Evolutionary conservation across 2,113 vertebrate genomes (phyloP), one percentile per base, ranked within the genome.

Genomic region (Zeus faber): DNA sequence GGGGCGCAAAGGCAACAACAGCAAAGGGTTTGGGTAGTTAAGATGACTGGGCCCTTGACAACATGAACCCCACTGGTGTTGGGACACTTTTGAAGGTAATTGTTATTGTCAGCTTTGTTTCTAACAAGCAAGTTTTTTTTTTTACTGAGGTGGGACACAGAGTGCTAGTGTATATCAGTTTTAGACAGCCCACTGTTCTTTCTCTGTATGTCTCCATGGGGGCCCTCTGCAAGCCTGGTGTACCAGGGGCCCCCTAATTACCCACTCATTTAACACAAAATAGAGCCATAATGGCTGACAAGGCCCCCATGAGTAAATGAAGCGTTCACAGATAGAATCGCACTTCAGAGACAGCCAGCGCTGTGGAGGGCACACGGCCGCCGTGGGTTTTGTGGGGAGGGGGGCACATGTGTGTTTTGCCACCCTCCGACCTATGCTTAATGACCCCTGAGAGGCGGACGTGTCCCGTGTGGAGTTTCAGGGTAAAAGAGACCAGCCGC

Each of bases 351-450:
- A 80, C 65, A 70, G 74, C 67, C 54, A 73, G 49, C 49, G 73
- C 64, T 44, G 40, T 6, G 9, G 27, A 35, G 29, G 13, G 26
- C 26, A 29, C 26, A 29, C 26, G 29, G 7, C 7, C 11, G 29
- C 2, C 5, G 29, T 31, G 29, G 7, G 29, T 29, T 29, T 45
- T 1, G 23, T 6, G 22, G 54, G 3, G 40, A 46, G 64, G 70
- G 66, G 79, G 77, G 73, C 77, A 80, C 81, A 82, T 86, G 81
- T 86, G 84, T 79, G 81, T 77, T 81, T 84, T 74, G 77, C 77
- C 81, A 82, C 84, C 81, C 76, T 81, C 57, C 51, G 67, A 82
- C 80, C 76, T 75, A 57, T 22, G 55, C 74, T 58, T 80, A 84
- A 79, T 80, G 78, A 83, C 82, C 81, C 76, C 66, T 71, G 67